Evolutionary conservation across 2,113 vertebrate genomes (phyloP).

Genomic region (Isichthys henryi): DNA sequence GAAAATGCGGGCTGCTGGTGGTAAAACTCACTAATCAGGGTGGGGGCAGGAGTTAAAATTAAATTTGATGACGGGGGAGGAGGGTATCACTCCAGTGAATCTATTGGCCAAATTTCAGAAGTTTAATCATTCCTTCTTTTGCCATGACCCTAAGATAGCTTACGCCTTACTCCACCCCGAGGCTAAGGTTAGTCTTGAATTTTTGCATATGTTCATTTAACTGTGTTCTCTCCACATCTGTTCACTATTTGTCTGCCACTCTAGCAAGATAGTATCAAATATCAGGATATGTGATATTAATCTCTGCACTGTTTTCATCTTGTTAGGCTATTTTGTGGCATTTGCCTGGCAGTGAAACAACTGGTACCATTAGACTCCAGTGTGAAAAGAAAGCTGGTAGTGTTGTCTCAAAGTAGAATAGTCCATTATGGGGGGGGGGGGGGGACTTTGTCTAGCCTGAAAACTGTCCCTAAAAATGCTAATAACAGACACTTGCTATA

Average conservation of each 20-base stretch:
- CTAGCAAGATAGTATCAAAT: neutral
- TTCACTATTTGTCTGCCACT: neutral
- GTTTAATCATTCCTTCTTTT: neutral
- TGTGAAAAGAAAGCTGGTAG: neutral
- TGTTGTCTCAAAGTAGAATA: neutral
- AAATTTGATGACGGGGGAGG: neutral
- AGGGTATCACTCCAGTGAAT: neutral
- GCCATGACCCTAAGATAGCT: neutral
- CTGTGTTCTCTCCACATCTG: neutral
- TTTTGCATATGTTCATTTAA: neutral
- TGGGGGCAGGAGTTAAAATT: neutral
- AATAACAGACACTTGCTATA: neutral
- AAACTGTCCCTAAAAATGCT: neutral
- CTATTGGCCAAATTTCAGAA: neutral
- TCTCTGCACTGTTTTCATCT: neutral
- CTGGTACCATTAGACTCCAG: neutral
- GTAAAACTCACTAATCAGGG: neutral
- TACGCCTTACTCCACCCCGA: neutral
- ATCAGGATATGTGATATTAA: neutral
- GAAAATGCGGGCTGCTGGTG: neutral
- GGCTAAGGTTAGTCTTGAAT: neutral
- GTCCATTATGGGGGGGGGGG: neutral
- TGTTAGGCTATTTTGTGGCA: neutral
- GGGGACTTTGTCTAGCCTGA: neutral
- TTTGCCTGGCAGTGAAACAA: neutral